phyloP scores from a whole-genome alignment of 2,888 invertebrate species.

The Coenonympha glycerion region DNA sequence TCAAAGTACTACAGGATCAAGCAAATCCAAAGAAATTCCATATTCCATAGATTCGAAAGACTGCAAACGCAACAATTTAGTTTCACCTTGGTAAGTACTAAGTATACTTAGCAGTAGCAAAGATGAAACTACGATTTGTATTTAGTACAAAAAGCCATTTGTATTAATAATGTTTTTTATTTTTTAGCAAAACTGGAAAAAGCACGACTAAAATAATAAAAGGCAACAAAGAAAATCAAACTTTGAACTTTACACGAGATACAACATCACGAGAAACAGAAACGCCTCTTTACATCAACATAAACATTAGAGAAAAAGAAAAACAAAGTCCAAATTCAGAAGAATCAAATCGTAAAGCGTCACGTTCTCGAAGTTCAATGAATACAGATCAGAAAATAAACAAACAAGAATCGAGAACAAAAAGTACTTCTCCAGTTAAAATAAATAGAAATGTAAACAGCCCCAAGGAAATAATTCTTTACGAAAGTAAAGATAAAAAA shows the following conservation, averaged over 20 bases:
- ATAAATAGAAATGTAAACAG: conserved; percentile 3
- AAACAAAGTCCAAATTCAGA: neutral
- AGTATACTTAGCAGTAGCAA: too few species aligned
- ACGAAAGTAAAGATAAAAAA: conserved; percentile 9
- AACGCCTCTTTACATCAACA: conserved; percentile 18
- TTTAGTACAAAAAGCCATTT: too few species aligned
- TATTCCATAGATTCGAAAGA: neutral
- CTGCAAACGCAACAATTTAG: neutral
- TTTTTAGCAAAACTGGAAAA: conserved; percentile 12
- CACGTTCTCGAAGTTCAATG: neutral
- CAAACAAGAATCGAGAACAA: conserved; percentile 2
- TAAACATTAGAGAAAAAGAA: conserved; percentile 9
- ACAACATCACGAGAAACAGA: conserved; percentile 7
- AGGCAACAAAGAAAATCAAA: conserved; percentile 20
- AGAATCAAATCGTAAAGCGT: neutral
- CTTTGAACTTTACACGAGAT: neutral
- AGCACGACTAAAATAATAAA: conserved; percentile 14
- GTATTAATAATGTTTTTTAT: neutral
- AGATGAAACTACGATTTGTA: too few species aligned
- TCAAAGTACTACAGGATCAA: neutral
- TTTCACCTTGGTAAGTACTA: conserved; percentile 7
- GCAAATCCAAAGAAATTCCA: conserved; percentile 11
- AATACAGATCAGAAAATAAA: conserved; percentile 11
- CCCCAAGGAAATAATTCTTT: neutral
- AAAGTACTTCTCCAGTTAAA: neutral